Percentiles rank a stretch among this genome's conserved stretches.
Evolutionary conservation across 1,140 invertebrate species (phyloP).

Genomic region (Aplysia californica): DNA sequence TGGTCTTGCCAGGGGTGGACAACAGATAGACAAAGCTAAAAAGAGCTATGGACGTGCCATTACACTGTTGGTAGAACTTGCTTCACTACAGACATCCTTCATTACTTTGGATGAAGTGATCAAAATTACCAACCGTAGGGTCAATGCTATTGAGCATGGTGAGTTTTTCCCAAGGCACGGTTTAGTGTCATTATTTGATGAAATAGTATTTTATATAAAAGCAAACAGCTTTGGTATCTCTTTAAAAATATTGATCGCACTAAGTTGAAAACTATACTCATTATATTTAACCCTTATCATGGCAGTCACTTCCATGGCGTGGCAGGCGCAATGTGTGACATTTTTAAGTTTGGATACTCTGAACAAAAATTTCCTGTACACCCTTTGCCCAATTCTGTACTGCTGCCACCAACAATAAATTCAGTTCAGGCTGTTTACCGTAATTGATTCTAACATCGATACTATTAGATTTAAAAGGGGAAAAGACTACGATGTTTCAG

Average conservation of each 20-base stretch:
- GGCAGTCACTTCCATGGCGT: too few relatives aligned
- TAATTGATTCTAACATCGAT: too few relatives aligned
- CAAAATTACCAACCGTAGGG: conserved; percentile 97
- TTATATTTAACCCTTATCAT: too few relatives aligned
- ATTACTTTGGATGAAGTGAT: conserved; percentile 97
- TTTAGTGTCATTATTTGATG: background rate
- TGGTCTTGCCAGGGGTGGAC: conserved; percentile 92
- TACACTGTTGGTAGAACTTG: conserved; percentile 91
- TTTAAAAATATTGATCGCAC: background rate
- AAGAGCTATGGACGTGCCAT: conserved; percentile 94
- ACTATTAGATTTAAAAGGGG: too few relatives aligned
- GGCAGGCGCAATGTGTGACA: too few relatives aligned
- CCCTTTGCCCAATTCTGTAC: too few relatives aligned
- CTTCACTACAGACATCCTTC: conserved; percentile 96
- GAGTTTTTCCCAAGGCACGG: conserved; percentile 48
- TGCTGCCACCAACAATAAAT: too few relatives aligned
- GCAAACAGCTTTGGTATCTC: background rate
- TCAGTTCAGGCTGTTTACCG: too few relatives aligned
- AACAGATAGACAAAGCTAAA: conserved; percentile 94
- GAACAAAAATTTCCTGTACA: too few relatives aligned
- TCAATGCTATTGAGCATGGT: conserved; percentile 99
- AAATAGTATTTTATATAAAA: background rate
- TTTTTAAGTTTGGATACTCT: too few relatives aligned
- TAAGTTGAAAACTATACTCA: background rate
- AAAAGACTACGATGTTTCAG: too few relatives aligned